These are phyloP conservation scores for Dasysyrphus albostriatus DNA, from an alignment of 2,888 invertebrate genomes.

Conservation along the genomic window DNA sequence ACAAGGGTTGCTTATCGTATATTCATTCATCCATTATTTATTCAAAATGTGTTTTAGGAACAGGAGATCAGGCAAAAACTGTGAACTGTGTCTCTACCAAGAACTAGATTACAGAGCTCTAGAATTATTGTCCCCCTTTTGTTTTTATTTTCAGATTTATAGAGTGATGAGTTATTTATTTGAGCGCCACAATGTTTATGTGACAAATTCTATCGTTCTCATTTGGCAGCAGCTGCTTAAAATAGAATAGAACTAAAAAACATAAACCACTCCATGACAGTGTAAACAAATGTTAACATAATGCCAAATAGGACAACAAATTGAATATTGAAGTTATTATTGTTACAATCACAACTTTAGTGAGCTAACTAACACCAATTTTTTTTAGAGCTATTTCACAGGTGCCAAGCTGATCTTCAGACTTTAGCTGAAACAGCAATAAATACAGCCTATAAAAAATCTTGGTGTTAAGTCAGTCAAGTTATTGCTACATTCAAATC, in stretches of 20 bases:
- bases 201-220: neutral
- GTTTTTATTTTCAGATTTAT: slow-evolving; percentile 20
- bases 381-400: no score
- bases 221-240: neutral
- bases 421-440: no score
- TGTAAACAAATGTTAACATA: slow-evolving; percentile 25
- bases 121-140: slow-evolving; percentile 6
- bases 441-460: no score
- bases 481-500: no score
- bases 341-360: no score
- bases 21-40: neutral
- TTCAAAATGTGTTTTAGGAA: slow-evolving; percentile 23
- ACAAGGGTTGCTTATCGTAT: slow-evolving; percentile 48
- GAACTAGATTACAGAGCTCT: neutral
- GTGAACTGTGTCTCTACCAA: slow-evolving; percentile 45
- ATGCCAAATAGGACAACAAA: neutral
- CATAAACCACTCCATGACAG: neutral
- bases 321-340: neutral
- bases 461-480: no score
- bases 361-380: no score
- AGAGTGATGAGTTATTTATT: slow-evolving; percentile 53
- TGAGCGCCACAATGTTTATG: slow-evolving; percentile 57
- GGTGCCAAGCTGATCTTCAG: no score
- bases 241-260: neutral
- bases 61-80: slow-evolving; percentile 26